Evolutionary conservation across 2,113 vertebrate species (phyloP).

Genomic region (Isurus oxyrinchus): DNA sequence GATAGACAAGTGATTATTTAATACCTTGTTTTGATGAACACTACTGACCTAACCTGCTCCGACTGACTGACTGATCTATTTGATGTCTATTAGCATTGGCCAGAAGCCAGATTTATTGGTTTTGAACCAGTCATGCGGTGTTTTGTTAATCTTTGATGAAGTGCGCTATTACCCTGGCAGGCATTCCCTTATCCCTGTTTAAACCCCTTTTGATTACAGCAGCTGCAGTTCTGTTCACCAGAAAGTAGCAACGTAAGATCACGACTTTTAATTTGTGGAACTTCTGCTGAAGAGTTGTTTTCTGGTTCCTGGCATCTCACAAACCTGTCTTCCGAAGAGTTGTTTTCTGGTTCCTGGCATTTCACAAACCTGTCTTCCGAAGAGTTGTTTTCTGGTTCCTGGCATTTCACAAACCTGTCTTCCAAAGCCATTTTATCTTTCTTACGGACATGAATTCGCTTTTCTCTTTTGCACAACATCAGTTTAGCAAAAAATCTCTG

Average conservation of each 20-base stretch:
- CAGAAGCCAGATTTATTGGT: slow-evolving; percentile 17
- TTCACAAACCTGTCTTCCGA: not conserved
- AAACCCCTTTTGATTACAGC: not conserved
- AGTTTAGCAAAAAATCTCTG: too few relatives aligned
- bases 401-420: not conserved
- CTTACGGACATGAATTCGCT: not conserved
- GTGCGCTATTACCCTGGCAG: not conserved
- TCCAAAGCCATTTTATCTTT: not conserved
- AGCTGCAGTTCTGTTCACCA: not conserved
- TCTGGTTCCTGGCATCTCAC: not conserved
- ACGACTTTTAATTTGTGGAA: not conserved
- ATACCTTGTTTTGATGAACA: not conserved
- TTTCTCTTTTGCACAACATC: not conserved
- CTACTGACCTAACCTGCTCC: not conserved
- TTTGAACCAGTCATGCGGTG: not conserved
- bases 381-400: not conserved
- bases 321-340: too few relatives aligned
- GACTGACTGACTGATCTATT: not conserved
- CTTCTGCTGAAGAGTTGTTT: not conserved
- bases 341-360: not conserved
- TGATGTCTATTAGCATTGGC: not conserved
- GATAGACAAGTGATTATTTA: not conserved
- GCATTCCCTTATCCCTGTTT: not conserved
- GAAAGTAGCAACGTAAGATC: not conserved
- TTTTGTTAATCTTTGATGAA: slow-evolving; percentile 2